Base-by-base conservation (phyloP, 2,888 invertebrate species). In the Augochlorella aurata region DNA sequence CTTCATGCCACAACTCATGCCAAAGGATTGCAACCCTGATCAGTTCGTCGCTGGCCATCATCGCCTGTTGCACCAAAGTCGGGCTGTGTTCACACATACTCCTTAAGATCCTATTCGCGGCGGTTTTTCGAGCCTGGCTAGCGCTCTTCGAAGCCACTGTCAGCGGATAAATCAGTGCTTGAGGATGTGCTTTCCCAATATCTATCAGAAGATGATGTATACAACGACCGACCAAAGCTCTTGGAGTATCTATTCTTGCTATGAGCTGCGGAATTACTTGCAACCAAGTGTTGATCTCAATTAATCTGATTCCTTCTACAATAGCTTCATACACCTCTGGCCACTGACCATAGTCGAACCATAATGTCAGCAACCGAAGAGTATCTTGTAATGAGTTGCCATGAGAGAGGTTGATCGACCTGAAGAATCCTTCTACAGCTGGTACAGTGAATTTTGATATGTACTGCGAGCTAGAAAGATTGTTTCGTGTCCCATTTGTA, bases 1-100 rank as follows among this genome's bases (percentile, higher is more conserved):
- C 99, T 93, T 99, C 99, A 92, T 99, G 98, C 99, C 99, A 99
- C 91, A 99, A 96, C 93, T 99, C 99, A 92, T 99, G 99, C 99
- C 99, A 99, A 24, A 99, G 94, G 87, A 99, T 99, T 2, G 99
- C 99, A 0, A 99, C 99, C 75, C 99, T 95, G 79, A 99, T 99
- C 70, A 99, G 94, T 94, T 99, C 99, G 90, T 99, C 99, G 66
- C 98, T 97, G 82, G 98, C 99, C 97, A 98, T 97, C 90, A 98
- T 96, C 0, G 99, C 99, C 93, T 99, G 99, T 89, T 97, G 97
- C 0, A 99, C 99, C 68, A 99, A 94, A 47, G 96, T 96, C 21
- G 96, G 97, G 73, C 98, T 98, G 94, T 99, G 98, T 85, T 99
- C 99, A 87, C 98, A 97, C 98, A 99, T 99, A 63, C 97, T 98